Base-by-base conservation (phyloP, 1,140 invertebrate species). In the Drosophila arizonae region DNA sequence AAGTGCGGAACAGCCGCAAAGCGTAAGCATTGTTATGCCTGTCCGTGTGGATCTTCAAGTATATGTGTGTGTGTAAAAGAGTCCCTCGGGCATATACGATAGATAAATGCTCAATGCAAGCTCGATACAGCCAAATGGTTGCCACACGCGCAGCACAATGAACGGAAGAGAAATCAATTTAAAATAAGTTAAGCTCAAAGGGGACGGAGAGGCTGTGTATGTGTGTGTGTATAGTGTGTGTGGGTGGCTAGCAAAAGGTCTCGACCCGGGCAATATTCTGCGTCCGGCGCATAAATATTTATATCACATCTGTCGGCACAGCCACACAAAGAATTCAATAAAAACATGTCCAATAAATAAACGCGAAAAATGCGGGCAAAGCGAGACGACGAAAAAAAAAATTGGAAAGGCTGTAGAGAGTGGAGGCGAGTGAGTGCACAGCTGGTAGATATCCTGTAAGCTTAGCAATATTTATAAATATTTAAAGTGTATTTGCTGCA, bases 321-420 rank as follows among this genome's bases (percentile, higher is more conserved):
- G 39, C 46, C 51, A 28, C 45, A 57, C 62, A 69, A 88, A 74
- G 84, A 84, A 88, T 88, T 88, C 84, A 88, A 88, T 88, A 87
- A 88, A 89, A 82, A 81, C 79, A 87, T 84, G 84, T 79, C 73
- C 84, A 88, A 88, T 88, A 88, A 88, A 88, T 88, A 88, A 77
- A 71, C 69, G 65, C 50, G 60, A 78, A 69, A 68, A 55, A 64
- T 61, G 72, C 51, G 62, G 52, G 57, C 41, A 54, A 46, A 57
- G 60, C 52, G 55, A 50, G 48, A 41, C 21, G 48, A 41, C 21
- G 36, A 9, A 51, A 51, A 28, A 39, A 43, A 50, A 33, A 33
- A 9, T 1, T 33, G 33, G 28, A 30, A 30, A 28, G 6, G 8
- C 17, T 26, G 13, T 15, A 6, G 5, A 50, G 8, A 13, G 6